A percentile compares a stretch with the other conserved stretches of the same genome.
These are phyloP conservation scores for Platycheirus albimanus DNA, from an alignment of 2,888 invertebrate genomes.

Conservation along the genomic window DNA sequence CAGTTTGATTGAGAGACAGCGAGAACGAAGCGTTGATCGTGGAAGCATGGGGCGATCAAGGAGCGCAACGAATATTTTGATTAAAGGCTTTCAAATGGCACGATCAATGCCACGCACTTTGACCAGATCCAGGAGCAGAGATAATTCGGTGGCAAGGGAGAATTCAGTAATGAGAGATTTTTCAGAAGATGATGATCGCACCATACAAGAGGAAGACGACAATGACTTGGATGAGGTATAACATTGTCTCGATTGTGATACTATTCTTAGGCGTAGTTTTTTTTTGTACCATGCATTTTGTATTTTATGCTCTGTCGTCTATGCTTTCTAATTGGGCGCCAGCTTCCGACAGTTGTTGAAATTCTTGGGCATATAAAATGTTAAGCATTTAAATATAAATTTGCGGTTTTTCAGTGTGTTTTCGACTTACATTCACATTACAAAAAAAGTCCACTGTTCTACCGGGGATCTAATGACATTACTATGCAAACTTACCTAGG, in stretches of 20 bases:
- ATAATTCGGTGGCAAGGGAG: constrained; percentile 23
- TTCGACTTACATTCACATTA: no score
- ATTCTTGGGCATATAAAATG: not conserved
- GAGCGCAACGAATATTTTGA: constrained; percentile 92
- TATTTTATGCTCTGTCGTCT: no score
- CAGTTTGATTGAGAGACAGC: constrained; percentile 81
- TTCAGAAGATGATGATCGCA: constrained; percentile 85
- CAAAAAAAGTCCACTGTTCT: no score
- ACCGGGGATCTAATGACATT: no score
- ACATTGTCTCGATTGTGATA: constrained; percentile 19
- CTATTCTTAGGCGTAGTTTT: not conserved
- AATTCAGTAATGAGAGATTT: constrained; percentile 79
- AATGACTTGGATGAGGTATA: constrained; percentile 80
- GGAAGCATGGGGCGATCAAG: constrained; percentile 85
- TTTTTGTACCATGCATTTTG: no score
- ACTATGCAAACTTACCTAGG: no score
- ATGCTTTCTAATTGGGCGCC: not conserved
- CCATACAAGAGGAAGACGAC: constrained; percentile 88
- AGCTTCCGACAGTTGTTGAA: no score
- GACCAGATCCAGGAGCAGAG: constrained; percentile 80
- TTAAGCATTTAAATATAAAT: not conserved
- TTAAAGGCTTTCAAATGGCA: constrained; percentile 90
- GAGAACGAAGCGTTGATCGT: constrained; percentile 80
- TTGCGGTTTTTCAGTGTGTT: no score
- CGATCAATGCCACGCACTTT: constrained; percentile 80